Base-by-base conservation (phyloP, 2,797 vertebrate genomes). In the Hydrocynus forskahlii region DNA sequence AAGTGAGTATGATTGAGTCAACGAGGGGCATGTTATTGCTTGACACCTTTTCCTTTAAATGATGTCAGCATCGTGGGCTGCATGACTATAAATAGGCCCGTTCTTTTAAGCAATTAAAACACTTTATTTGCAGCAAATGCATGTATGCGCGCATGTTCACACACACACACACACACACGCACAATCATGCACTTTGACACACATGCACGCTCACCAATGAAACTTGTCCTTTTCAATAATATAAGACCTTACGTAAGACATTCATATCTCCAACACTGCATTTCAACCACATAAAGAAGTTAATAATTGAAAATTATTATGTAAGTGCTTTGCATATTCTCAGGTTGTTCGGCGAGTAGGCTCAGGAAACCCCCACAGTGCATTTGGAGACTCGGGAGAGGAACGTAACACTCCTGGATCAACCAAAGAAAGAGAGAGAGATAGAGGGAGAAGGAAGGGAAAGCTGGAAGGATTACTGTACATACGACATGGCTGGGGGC, bases 161-260 rank as follows among this genome's bases (percentile, higher is more conserved):
- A 84, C 77, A 71, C 85, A 81, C 68, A 78, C 67, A 68, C 73
- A 80, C 91, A 87, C 21, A 70, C 86, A 85, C 87, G 86, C 88
- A 83, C 67, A 19, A 84, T 84, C 85, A 85, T 1, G 84, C 81
- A 43, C 82, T 62, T 35, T 66, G 57, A 70, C 70, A 87, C 73
- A 80, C 76, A 62, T 63, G 75, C 21, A 88, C 87, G 88, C 87
- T 90, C 87, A 91, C 88, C 82, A 88, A 87, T 92, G 89, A 92
- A 93, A 92, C 89, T 83, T 92, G 90, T 92, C 87, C 87, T 92
- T 82, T 93, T 94, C 89, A 94, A 95, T 94, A 92, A 93, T 92
- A 91, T 88, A 94, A 91, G 83, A 91, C 79, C 89, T 95, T 95
- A 94, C 84, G 88, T 94, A 93, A 94, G 91, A 80, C 89, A 89